These are phyloP conservation scores for Pipistrellus pygmaeus DNA, from an alignment of 2,797 vertebrate genomes.

Conservation along the genomic window DNA sequence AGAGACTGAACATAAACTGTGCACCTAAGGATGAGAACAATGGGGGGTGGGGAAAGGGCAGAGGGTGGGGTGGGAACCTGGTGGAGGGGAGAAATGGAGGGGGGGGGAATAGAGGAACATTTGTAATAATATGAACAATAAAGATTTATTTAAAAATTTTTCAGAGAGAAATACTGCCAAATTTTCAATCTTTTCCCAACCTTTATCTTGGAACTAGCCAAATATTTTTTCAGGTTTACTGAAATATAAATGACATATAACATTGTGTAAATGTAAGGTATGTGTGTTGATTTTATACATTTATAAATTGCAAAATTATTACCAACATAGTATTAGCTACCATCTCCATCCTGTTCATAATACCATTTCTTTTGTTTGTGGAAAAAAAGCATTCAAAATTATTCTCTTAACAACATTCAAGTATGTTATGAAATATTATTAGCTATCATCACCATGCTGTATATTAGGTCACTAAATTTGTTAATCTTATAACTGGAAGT, in stretches of 20 bases:
- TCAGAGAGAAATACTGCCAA: neutral
- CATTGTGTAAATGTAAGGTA: neutral
- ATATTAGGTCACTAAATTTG: neutral
- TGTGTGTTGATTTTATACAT: neutral
- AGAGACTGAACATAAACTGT: too few species aligned
- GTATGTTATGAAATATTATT: neutral
- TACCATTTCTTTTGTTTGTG: neutral
- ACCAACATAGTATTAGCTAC: neutral
- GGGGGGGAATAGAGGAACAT: too few species aligned
- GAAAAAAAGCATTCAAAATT: neutral
- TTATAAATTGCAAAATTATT: neutral
- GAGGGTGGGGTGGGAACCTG: too few species aligned
- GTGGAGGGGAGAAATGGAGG: too few species aligned
- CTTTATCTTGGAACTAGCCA: neutral
- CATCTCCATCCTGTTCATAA: neutral
- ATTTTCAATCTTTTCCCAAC: neutral
- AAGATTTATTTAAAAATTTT: too few species aligned
- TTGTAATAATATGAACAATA: too few species aligned
- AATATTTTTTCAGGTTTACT: constrained; percentile 1
- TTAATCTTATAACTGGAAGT: neutral
- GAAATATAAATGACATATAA: neutral
- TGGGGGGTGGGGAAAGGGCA: too few species aligned
- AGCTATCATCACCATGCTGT: neutral
- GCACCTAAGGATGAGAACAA: too few species aligned
- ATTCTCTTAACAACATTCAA: neutral